phyloP scores from a whole-genome alignment of 2,797 vertebrate genomes.

The Mus caroli region DNA sequence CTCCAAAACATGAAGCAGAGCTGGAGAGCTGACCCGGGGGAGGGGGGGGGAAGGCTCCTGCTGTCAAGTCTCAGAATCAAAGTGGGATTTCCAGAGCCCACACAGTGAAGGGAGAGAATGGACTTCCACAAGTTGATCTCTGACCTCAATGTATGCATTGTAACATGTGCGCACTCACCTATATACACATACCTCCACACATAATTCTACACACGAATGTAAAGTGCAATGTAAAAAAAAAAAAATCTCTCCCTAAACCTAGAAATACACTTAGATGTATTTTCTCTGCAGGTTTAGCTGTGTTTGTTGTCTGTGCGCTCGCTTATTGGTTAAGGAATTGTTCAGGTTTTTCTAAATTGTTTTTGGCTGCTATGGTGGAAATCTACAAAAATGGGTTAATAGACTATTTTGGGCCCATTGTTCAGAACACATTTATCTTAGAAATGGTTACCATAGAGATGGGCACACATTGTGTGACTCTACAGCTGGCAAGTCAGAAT shows the following conservation, averaged over 20 bases:
- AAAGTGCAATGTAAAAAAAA: background rate
- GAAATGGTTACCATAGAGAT: conserved; percentile 82
- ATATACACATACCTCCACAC: background rate
- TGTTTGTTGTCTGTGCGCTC: conserved; percentile 49
- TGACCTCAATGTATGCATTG: background rate
- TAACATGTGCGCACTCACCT: background rate
- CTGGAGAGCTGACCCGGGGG: no score
- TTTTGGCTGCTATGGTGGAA: conserved; percentile 63
- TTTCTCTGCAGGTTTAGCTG: conserved; percentile 50
- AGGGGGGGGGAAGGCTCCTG: no score
- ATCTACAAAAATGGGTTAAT: conserved; percentile 75
- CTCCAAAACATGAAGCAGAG: background rate
- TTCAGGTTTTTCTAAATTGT: conserved; percentile 65
- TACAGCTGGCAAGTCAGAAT: conserved; percentile 71
- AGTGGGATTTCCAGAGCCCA: background rate
- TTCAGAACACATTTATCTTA: conserved; percentile 78
- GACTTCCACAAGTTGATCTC: background rate
- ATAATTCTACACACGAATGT: background rate
- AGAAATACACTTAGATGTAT: background rate
- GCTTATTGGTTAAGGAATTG: conserved; percentile 54
- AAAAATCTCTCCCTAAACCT: background rate
- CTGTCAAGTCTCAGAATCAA: background rate
- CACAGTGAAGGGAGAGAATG: background rate
- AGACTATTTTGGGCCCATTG: conserved; percentile 79
- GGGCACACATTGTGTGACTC: conserved; percentile 61